Base-by-base conservation (phyloP, 2,888 invertebrate species). In the Criorhina ranunculi region DNA sequence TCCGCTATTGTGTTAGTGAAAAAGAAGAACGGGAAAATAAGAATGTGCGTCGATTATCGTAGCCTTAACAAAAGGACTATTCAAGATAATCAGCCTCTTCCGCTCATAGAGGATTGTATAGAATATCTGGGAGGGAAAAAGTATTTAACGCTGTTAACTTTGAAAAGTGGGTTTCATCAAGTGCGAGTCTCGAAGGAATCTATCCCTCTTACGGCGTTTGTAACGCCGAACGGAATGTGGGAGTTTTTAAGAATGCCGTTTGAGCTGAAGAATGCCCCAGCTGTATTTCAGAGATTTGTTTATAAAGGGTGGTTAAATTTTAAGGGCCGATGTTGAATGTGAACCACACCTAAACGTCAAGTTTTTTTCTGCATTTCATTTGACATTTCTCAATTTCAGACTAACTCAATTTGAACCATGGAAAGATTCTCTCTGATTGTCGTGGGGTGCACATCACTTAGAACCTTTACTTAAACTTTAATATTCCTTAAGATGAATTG, bases 221-320 rank as follows among this genome's bases (percentile, higher is more conserved):
- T 60, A 8, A 42, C 60, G 2, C 24, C 24, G 7, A 19, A 12
- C 11, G 42, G 60, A 8, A 5, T n/a, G 29, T 60, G 12, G 12
- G 42, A 60, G 42, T 60, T 42, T 29, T 9, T 42, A 8, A 42
- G 19, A 40, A 40, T 59, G 59, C 40, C 37, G 5, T 59, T 59
- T n/a, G 59, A 40, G 0, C 37, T 59, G 2, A 40, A 59, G 19
- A 60, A 42, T 29, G 42, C 60, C 2, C 24, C 42, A 6, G 29
- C 60, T 5, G 42, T 29, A 12, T 42, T 42, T 42, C 40, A 42
- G 29, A n/a, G 40, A 8, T n/a, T n/a, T n/a, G n/a, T n/a, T n/a
- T n/a, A n/a, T n/a, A n/a, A n/a, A n/a, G n/a, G n/a, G n/a, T n/a
- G n/a, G n/a, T n/a, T n/a, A n/a, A n/a, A n/a, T n/a, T n/a, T n/a